A percentile compares a stretch with the other conserved stretches of the same genome.
Evolutionary conservation across 2,888 invertebrate genomes (phyloP).

Genomic region (Conops quadrifasciatus): DNA sequence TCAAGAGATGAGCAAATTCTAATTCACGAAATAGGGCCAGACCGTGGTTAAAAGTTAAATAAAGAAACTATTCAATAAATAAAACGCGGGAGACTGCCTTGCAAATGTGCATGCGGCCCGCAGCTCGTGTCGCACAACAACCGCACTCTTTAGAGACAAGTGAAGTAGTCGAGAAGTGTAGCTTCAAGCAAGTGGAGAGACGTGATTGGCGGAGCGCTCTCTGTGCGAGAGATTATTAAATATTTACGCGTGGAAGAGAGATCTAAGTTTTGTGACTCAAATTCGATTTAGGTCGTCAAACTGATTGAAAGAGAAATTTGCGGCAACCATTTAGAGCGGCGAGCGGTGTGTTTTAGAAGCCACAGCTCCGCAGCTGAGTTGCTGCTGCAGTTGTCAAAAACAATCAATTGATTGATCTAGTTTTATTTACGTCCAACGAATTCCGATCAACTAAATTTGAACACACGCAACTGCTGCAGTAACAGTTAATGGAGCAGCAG

Average conservation of each 20-base stretch:
- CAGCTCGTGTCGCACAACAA: neutral
- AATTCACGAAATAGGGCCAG: conserved; percentile 26
- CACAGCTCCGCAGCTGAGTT: conserved; percentile 12
- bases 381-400: conserved; percentile 63
- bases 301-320: conserved; percentile 20
- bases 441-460: conserved; percentile 62
- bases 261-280: neutral
- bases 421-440: conserved; percentile 67
- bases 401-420: conserved; percentile 66
- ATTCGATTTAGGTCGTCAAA: neutral
- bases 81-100: conserved; percentile 7
- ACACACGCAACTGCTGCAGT: conserved; percentile 17
- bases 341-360: neutral
- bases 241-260: no score
- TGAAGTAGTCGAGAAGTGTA: conserved; percentile 6
- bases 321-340: neutral
- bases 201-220: conserved; percentile 10
- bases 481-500: conserved; percentile 1
- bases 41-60: neutral
- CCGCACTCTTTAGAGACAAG: neutral
- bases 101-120: conserved; percentile 2
- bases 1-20: conserved; percentile 4
- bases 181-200: neutral
- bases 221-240: neutral
- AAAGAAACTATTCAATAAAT: conserved; percentile 24